These are phyloP conservation scores for Mormyrus lacerda DNA, from an alignment of 2,113 vertebrate species.

Conservation along the genomic window DNA sequence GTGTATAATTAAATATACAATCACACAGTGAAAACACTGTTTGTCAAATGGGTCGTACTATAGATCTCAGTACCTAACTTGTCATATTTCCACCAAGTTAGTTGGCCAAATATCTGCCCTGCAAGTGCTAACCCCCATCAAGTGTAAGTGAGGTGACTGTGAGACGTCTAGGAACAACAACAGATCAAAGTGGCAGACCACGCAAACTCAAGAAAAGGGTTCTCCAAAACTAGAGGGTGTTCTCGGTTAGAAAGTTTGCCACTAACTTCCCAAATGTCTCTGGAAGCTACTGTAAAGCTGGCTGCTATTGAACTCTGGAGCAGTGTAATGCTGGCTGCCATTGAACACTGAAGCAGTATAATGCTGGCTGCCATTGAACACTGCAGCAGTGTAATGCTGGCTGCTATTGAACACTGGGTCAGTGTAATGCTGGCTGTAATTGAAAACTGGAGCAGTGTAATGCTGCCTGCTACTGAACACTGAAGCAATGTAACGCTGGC, in stretches of 20 bases:
- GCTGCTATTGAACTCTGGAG: background rate
- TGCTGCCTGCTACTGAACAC: no score
- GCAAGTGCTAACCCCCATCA: background rate
- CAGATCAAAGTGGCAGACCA: background rate
- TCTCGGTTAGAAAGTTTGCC: background rate
- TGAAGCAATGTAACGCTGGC: no score
- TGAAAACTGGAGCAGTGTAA: no score
- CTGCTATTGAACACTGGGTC: background rate
- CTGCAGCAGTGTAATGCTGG: background rate
- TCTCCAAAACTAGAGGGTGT: background rate
- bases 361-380: background rate
- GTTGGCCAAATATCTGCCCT: background rate
- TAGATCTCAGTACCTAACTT: background rate
- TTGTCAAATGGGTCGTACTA: background rate
- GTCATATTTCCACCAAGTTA: background rate
- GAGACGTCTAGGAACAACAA: background rate
- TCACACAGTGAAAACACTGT: background rate
- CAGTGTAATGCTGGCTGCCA: background rate
- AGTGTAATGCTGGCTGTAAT: no score
- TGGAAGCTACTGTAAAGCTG: background rate
- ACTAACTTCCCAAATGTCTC: background rate
- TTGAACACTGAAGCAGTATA: background rate
- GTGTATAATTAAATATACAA: background rate
- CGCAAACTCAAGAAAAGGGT: background rate
- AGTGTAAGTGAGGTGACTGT: background rate